Evolutionary conservation across 2,888 invertebrate species (phyloP), one percentile per base, ranked within the genome.

Genomic region (Torymus auratus): DNA sequence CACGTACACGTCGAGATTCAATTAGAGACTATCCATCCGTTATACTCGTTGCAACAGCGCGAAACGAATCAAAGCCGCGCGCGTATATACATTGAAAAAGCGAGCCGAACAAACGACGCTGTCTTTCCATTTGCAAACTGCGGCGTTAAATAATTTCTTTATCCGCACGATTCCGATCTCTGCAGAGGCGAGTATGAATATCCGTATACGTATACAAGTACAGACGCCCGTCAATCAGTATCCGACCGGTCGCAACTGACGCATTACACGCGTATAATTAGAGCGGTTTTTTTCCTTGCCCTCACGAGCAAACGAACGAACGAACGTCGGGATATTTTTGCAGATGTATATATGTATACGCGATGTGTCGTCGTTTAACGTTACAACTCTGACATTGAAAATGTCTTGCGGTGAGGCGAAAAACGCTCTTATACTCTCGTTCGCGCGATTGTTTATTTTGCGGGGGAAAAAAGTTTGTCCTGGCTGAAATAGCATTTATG

Each of bases 211-310:
- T 41, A 28, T 28, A 41, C 7, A 41, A 41, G 41, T 41, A 41
- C 41, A 41, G 7, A 1, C 41, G 17, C 52, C 60, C 60, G 60
- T 60, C 71, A 71, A 71, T 60, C 60, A 71, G 11, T 55, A 53
- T 0, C 1, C 12, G 11, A 15, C 14, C 3, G 62, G 50, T 7
- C 5, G 28, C 56, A 14, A 15, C 14, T n/a, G n/a, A 41, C 41
- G 14, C 15, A 62, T 53, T 72, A 52, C 64, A 14, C 14, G 10
- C 7, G n/a, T 64, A 55, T 55, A 73, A 73, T 73, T 62, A 73
- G 55, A 73, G 72, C 11, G 15, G 15, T 55, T 73, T 73, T 62
- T 62, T 7, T 41, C 7, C 41, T 1, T 5, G 5, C 7, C 5
- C 62, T 13, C 20, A 12, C 11, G 13, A 7, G 13, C 12, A 3